Conservation (phyloP, 2,113 vertebrate genomes). For the Oncorhynchus kisutch region DNA sequence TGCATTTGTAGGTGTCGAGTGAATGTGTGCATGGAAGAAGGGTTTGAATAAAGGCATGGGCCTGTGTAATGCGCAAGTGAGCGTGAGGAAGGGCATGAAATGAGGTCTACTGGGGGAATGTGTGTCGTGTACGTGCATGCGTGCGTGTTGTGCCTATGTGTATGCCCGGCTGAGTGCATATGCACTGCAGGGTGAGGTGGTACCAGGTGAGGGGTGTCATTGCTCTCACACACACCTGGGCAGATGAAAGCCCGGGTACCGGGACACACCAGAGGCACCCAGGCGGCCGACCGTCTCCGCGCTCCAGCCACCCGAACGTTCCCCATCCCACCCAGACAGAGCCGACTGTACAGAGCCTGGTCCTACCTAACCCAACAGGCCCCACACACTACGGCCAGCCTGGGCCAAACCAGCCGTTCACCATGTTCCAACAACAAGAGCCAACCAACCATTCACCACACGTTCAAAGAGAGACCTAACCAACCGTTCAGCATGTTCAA, state of each 20-base stretch:
- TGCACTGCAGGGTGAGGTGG: conserved; percentile 53
- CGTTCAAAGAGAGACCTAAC: conserved; percentile 32
- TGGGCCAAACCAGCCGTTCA: conserved; percentile 57
- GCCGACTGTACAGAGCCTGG: neutral
- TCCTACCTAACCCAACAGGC: neutral
- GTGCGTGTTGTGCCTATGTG: conserved; percentile 35
- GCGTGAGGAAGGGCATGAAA: conserved; percentile 42
- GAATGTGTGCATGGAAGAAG: neutral
- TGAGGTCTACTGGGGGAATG: conserved; percentile 42
- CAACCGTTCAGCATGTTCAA: conserved; percentile 32
- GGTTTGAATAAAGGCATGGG: neutral
- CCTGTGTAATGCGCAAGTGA: conserved; percentile 48
- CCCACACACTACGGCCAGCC: conserved; percentile 16
- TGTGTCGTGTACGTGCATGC: conserved; percentile 26
- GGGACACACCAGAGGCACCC: conserved; percentile 66
- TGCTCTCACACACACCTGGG: neutral
- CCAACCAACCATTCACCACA: conserved; percentile 38
- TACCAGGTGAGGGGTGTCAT: conserved; percentile 65
- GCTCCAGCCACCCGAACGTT: conserved; percentile 3
- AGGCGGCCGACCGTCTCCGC: conserved; percentile 47
- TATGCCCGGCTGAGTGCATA: conserved; percentile 58
- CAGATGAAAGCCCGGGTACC: conserved; percentile 61
- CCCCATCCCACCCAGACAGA: conserved; percentile 1
- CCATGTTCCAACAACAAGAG: conserved; percentile 48
- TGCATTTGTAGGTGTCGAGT: neutral